Evolutionary conservation across 2,113 vertebrate species (phyloP), one percentile per base, ranked within the genome.

Genomic region (Clarias macrocephalus): DNA sequence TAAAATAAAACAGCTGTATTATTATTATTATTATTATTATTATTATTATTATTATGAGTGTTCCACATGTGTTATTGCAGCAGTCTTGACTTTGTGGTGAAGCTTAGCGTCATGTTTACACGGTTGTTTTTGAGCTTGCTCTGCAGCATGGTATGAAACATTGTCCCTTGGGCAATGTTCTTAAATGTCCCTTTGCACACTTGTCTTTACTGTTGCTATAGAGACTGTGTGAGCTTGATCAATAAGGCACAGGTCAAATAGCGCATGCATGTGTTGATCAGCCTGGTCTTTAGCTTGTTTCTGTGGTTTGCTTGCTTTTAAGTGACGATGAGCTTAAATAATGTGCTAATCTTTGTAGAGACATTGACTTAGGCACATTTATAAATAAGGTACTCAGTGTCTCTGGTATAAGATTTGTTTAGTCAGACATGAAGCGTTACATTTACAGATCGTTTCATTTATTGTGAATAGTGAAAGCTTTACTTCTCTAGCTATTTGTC

Each of bases 161-260:
- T 30, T 4, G 5, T 80, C 89, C 85, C 87, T 77, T 37, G 76
- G 89, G 87, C 77, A 59, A 82, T 33, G 82, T 79, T 85, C 82
- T 84, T 87, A 87, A 88, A 88, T 72, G 89, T 90, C 82, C 82
- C 87, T 82, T 82, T 88, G 82, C 87, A 88, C 82, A 5, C 76
- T 70, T 81, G 84, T 87, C 79, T 84, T 65, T 88, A 86, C 79
- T 88, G 89, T 90, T 88, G 88, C 89, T 90, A 88, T 90, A 88
- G 87, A 86, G 82, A 90, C 85, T 62, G 81, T 85, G 89, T 84
- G 80, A 84, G 80, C 83, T 84, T 86, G 89, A 88, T 88, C 89
- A 90, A 88, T 90, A 87, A 84, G 83, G 57, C 80, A 83, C 60
- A 72, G 87, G 84, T 88, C 85, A 88, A 84, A 86, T 73, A 76